phyloP scores from a whole-genome alignment of 2,113 vertebrate species.

The Cynocephalus volans region DNA sequence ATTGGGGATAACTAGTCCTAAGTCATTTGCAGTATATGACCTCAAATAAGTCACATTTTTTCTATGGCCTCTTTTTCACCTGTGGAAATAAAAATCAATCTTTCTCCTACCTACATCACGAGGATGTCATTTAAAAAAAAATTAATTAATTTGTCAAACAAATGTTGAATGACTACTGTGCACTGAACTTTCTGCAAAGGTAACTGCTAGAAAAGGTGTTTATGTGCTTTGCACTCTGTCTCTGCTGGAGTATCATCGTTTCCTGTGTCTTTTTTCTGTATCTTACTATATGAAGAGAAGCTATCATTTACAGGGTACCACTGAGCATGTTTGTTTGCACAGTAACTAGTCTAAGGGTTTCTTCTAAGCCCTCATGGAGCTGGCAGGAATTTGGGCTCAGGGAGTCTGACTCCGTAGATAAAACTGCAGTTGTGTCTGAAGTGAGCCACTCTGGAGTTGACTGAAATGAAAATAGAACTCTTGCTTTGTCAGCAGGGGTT shows the following conservation, averaged over 20 bases:
- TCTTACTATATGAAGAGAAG: neutral
- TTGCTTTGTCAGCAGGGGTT: neutral
- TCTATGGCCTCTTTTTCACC: neutral
- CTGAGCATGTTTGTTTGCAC: neutral
- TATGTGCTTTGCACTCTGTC: neutral
- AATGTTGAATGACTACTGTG: neutral
- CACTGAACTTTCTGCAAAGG: neutral
- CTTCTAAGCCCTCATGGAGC: neutral
- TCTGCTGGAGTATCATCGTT: neutral
- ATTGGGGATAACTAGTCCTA: neutral
- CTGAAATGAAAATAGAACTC: conserved; percentile 10
- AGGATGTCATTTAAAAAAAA: neutral
- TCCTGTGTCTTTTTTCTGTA: neutral
- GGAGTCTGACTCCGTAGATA: neutral
- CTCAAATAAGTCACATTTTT: neutral
- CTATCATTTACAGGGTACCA: neutral
- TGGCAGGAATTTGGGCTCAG: neutral
- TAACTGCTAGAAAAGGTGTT: neutral
- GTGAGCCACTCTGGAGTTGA: neutral
- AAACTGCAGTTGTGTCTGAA: conserved; percentile 28
- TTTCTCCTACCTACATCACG: neutral
- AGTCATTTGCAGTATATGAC: neutral
- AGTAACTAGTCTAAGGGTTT: neutral
- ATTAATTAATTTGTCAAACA: neutral
- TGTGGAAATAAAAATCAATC: neutral